These are phyloP conservation scores for Taxidea taxus DNA, from an alignment of 2,113 vertebrate genomes.

Conservation along the genomic window DNA sequence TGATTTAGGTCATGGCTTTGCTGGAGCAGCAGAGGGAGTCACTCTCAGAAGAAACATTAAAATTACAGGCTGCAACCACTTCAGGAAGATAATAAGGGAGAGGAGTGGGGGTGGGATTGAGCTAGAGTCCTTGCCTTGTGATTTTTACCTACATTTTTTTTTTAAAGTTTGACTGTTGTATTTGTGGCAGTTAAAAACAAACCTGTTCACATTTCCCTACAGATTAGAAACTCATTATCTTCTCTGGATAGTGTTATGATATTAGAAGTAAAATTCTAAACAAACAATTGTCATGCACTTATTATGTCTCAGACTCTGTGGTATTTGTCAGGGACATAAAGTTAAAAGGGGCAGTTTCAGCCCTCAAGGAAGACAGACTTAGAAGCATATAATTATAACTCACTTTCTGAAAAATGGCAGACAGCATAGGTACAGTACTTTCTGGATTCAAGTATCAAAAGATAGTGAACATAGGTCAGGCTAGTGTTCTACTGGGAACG, in stretches of 20 bases:
- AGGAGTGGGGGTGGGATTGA: background rate
- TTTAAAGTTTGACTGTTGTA: background rate
- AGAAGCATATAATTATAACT: background rate
- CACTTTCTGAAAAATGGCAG: background rate
- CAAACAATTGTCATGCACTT: background rate
- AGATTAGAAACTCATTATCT: background rate
- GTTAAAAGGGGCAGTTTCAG: background rate
- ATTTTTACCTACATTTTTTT: background rate
- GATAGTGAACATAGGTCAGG: background rate
- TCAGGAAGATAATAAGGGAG: background rate
- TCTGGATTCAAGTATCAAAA: background rate
- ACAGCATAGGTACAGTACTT: background rate
- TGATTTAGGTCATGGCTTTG: slow-evolving; percentile 65
- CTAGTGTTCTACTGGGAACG: background rate
- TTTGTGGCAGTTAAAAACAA: background rate
- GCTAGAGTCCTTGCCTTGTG: background rate
- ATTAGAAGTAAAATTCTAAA: background rate
- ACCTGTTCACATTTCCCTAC: background rate
- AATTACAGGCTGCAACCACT: background rate
- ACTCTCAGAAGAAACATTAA: slow-evolving; percentile 35
- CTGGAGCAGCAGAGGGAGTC: slow-evolving; percentile 74
- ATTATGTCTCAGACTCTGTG: background rate
- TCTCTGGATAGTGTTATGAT: background rate
- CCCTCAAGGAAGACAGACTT: background rate
- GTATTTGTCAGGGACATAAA: background rate